A percentile compares a stretch with the other conserved stretches of the same genome.
phyloP scores from a whole-genome alignment of 2,888 invertebrate species.

The Oegoconia quadripuncta region DNA sequence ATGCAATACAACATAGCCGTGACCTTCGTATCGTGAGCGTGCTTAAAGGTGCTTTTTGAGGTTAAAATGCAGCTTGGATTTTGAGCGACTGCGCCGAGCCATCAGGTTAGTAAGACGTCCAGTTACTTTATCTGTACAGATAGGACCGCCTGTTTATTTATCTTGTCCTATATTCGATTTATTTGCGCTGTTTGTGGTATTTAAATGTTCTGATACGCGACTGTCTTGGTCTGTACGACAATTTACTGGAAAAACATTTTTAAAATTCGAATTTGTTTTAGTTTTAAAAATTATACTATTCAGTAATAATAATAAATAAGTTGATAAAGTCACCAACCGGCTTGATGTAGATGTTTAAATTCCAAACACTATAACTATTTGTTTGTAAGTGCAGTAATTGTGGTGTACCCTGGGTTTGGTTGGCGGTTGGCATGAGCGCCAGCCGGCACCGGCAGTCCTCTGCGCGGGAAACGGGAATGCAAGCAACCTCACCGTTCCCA shows the following conservation, averaged over 20 bases:
- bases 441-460: conserved; percentile 30
- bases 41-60: conserved; percentile 71
- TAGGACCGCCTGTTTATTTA: conserved; percentile 54
- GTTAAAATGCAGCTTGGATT: conserved; percentile 77
- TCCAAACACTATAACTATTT: not conserved
- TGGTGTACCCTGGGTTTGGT: conserved; percentile 13
- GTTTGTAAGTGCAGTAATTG: conserved; percentile 6
- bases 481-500: conserved; percentile 33
- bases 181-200: conserved; percentile 21
- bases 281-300: too few species aligned
- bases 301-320: too few species aligned
- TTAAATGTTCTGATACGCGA: conserved; percentile 8
- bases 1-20: conserved; percentile 74
- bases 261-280: too few species aligned
- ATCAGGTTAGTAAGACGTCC: conserved; percentile 69
- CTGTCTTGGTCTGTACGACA: not conserved
- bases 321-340: too few species aligned
- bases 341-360: too few species aligned
- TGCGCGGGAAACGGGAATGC: conserved; percentile 56
- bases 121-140: conserved; percentile 59
- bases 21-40: conserved; percentile 74
- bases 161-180: conserved; percentile 53
- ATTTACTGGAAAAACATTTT: too few species aligned
- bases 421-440: conserved; percentile 30
- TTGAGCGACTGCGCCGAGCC: conserved; percentile 73